Conservation (phyloP, 37 sponge, comb jelly and placozoan genomes). For the Cladorhizidae sp. region DNA sequence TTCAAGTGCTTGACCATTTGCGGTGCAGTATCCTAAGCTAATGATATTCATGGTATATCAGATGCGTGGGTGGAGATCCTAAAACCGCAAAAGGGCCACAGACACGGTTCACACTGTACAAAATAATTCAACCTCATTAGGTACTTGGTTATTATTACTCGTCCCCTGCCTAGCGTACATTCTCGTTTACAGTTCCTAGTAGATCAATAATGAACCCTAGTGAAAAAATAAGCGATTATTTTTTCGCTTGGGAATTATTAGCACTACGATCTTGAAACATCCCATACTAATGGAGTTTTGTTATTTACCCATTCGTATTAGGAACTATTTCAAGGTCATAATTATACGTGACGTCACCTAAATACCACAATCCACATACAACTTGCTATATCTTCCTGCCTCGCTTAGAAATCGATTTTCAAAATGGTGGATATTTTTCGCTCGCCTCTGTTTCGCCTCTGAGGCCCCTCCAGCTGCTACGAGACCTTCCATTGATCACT, state of each 20-base stretch:
- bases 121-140: slow-evolving; percentile 4
- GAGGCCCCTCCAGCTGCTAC: neutral
- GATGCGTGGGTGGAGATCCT: slow-evolving; percentile 21
- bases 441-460: neutral
- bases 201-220: neutral
- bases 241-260: neutral
- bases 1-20: neutral
- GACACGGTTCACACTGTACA: slow-evolving; percentile 14
- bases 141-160: neutral
- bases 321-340: slow-evolving; percentile 63
- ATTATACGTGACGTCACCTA: slow-evolving; percentile 79
- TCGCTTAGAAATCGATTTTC: slow-evolving; percentile 38
- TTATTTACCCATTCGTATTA: slow-evolving; percentile 68
- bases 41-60: slow-evolving; percentile 30
- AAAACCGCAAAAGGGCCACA: slow-evolving; percentile 10
- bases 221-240: neutral
- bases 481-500: neutral
- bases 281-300: slow-evolving; percentile 17
- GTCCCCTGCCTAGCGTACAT: neutral
- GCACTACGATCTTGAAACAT: slow-evolving; percentile 4
- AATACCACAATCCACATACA: slow-evolving; percentile 45
- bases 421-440: slow-evolving; percentile 71
- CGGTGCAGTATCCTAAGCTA: too few species aligned
- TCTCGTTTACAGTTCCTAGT: too few species aligned
- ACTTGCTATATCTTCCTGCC: slow-evolving; percentile 68